Base-by-base conservation (phyloP, 2,113 vertebrate genomes). In the Climacteris rufus region DNA sequence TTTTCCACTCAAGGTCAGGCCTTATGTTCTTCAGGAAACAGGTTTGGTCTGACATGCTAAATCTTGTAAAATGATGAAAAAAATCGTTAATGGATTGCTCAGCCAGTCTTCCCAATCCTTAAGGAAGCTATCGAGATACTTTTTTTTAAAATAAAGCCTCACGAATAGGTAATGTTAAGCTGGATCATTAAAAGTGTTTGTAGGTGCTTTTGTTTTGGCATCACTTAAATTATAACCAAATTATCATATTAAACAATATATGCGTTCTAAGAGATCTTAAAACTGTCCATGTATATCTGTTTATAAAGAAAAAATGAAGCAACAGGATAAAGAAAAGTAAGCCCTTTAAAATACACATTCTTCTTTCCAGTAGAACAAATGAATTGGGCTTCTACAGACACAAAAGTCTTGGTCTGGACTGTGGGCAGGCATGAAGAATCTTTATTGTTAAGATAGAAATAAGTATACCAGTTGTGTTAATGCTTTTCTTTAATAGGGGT, bases 41-140 rank as follows among this genome's bases (percentile, higher is more conserved):
- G 63, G 78, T 95, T 96, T 97, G 77, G 65, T 95, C 56, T 90
- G 82, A 69, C 44, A 83, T 1, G 65, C 30, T 93, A 94, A 93
- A 94, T 96, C 80, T 25, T 96, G 92, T 92, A 94, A 88, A 56
- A 53, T 89, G 89, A 94, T 72, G 74, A 94, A 85, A 97, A 97
- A 81, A 97, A 93, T 96, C 80, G 95, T 85, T 96, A 95, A 72
- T n/a, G 80, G 24, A 53, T 79, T 96, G 60, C 91, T 97, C 90
- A 91, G 1, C 37, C 28, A 11, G 52, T 89, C 13, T 87, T 44
- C 74, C 35, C 1, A 7, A 83, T 86, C 35, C 63, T 95, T 94
- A 92, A 69, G 54, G 88, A 33, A 96, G 76, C 40, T 91, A 65
- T 31, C 91, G 59, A 94, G 39, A 65, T 77, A 64, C 42, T 27